Evolutionary conservation across 2,888 invertebrate species (phyloP).

Genomic region (Drosophila aldrichi): DNA sequence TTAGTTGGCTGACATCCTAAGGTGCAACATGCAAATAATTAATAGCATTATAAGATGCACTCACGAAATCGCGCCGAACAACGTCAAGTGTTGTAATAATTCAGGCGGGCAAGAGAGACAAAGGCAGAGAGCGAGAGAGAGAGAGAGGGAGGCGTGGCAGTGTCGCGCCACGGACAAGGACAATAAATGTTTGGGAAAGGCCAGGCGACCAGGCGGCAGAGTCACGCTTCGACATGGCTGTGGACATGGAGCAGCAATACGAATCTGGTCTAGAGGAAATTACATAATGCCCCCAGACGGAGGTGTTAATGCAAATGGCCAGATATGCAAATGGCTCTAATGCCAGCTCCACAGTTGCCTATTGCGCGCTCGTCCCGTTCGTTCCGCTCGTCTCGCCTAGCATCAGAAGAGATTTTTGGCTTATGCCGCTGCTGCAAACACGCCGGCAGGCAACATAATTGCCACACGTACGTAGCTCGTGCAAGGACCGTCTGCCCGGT

Average conservation of each 20-base stretch:
- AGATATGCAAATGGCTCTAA: constrained; percentile 82
- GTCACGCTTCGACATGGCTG: constrained; percentile 71
- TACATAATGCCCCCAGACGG: constrained; percentile 78
- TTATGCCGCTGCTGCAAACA: constrained; percentile 41
- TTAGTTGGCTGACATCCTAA: constrained; percentile 79
- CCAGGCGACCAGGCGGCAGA: constrained; percentile 47
- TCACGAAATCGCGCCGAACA: constrained; percentile 85
- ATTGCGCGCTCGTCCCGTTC: constrained; percentile 11
- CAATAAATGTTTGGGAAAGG: constrained; percentile 79
- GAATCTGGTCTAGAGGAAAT: constrained; percentile 60
- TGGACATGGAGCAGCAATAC: constrained; percentile 37
- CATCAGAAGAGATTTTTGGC: constrained; percentile 41
- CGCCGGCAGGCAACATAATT: constrained; percentile 64
- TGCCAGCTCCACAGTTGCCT: constrained; percentile 36
- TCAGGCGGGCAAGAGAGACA: constrained; percentile 46
- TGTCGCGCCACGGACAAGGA: constrained; percentile 64
- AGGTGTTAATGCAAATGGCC: constrained; percentile 83
- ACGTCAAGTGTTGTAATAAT: constrained; percentile 81
- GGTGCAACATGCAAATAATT: constrained; percentile 85
- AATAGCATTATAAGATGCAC: constrained; percentile 86
- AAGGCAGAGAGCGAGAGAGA: background rate
- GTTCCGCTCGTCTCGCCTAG: constrained; percentile 1
- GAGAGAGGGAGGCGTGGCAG: constrained; percentile 16
- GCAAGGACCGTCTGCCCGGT: constrained; percentile 29
- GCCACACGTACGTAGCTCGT: constrained; percentile 69